Evolutionary conservation across 1,140 invertebrate species (phyloP), one percentile per base, ranked within the genome.

Genomic region (Bombus cullumanus): DNA sequence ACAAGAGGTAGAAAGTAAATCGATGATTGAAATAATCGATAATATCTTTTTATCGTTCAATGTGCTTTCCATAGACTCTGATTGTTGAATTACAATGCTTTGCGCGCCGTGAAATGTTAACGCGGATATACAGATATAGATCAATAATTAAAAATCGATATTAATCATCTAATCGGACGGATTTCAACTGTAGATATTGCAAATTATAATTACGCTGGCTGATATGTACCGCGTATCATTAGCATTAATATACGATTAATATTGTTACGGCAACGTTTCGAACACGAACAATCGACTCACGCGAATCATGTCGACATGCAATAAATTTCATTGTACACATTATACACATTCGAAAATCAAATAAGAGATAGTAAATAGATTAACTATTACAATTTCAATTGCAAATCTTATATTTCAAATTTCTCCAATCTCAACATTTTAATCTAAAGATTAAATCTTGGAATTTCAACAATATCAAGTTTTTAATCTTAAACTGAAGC

Each of bases 61-160:
- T 34, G 47, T 22, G 47, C 47, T 53, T 53, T 6, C 0, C 5
- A 9, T 22, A 43, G 3, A 39, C 25, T 31, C 3, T 34, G 39
- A 39, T 13, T 9, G n/a, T 62, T 43, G 10, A 18, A 81, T 68
- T n/a, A 12, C 31, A 13, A 15, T 25, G 25, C 28, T 43, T 64
- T 18, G 28, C 9, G 31, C 4, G 15, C 39, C 10, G 8, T 15
- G 15, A 18, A 47, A 64, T 13, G 13, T 47, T 57, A 2, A 1
- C 41, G 12, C 10, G 37, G 34, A 34, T 37, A 77, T 34, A 5
- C 18, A 34, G 43, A n/a, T 37, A 77, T 34, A 5, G 34, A n/a
- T 53, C 41, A 6, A 8, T 15, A 78, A 83, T 78, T 69, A 83
- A 69, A 83, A 83, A 83, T 69, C 53, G 74, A 83, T 75, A 75